A percentile compares a stretch with the other conserved stretches of the same genome.
Evolutionary conservation across 2,888 invertebrate genomes (phyloP).

Genomic region (Metacarcinus magister): DNA sequence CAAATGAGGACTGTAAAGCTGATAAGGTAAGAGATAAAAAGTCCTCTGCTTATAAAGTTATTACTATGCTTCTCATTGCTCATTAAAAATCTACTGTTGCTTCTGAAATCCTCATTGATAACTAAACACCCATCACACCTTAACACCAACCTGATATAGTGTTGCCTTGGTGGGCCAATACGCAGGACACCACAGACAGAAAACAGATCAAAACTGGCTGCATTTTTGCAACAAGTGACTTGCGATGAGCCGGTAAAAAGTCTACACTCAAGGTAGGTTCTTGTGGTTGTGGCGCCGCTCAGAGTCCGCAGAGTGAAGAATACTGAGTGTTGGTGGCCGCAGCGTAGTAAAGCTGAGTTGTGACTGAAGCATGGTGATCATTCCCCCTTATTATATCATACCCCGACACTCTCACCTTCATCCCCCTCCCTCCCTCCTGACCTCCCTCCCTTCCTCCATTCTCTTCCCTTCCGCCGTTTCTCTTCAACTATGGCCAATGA

Average conservation of each 20-base stretch:
- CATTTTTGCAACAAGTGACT: background rate
- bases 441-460: background rate
- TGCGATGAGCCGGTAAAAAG: background rate
- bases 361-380: constrained; percentile 47
- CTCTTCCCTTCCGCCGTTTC: constrained; percentile 26
- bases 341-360: background rate
- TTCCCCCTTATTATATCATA: constrained; percentile 38
- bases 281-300: background rate
- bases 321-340: background rate
- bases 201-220: background rate
- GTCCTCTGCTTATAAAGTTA: background rate
- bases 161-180: constrained; percentile 8
- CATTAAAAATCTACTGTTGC: background rate
- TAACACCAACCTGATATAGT: constrained; percentile 51
- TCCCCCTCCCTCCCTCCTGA: background rate
- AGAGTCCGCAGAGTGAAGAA: background rate
- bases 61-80: background rate
- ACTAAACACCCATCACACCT: background rate
- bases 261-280: background rate
- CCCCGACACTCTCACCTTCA: background rate
- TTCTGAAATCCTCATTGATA: background rate
- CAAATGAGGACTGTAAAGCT: background rate
- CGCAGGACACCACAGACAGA: background rate
- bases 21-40: background rate
- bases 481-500: background rate